Conservation (phyloP, 2,888 invertebrate genomes). For the Terebella lapidaria region DNA sequence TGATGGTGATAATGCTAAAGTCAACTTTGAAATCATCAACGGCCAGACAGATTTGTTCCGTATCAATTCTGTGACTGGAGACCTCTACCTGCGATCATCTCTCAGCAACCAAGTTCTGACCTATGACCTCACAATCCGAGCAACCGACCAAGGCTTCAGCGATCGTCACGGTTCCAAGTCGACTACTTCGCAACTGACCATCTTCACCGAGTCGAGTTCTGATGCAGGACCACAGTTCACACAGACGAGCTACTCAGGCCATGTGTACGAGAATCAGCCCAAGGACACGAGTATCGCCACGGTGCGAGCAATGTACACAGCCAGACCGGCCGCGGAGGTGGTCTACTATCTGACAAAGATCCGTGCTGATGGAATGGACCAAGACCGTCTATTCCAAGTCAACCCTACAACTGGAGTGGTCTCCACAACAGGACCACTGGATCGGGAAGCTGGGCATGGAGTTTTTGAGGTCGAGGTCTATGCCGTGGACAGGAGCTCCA, state of each 20-base stretch:
- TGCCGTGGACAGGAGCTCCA: constrained; percentile 27
- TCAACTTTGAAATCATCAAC: constrained; percentile 67
- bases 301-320: constrained; percentile 56
- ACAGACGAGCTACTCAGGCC: constrained; percentile 65
- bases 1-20: constrained; percentile 83
- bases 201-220: constrained; percentile 12
- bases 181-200: constrained; percentile 11
- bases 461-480: constrained; percentile 37
- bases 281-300: constrained; percentile 79
- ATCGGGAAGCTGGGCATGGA: constrained; percentile 40
- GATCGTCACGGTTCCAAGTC: constrained; percentile 12
- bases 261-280: constrained; percentile 83
- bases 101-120: constrained; percentile 6
- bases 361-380: constrained; percentile 54
- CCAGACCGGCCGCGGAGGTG: constrained; percentile 56
- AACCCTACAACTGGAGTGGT: constrained; percentile 90
- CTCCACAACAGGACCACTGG: constrained; percentile 69
- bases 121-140: constrained; percentile 11
- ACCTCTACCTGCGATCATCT: constrained; percentile 8
- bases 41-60: constrained; percentile 14
- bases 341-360: constrained; percentile 81
- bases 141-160: constrained; percentile 11
- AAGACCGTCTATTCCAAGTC: constrained; percentile 65
- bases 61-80: constrained; percentile 16
- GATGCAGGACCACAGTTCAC: constrained; percentile 56